Evolutionary conservation across 2,797 vertebrate genomes (phyloP).

Genomic region (Coilia nasus): DNA sequence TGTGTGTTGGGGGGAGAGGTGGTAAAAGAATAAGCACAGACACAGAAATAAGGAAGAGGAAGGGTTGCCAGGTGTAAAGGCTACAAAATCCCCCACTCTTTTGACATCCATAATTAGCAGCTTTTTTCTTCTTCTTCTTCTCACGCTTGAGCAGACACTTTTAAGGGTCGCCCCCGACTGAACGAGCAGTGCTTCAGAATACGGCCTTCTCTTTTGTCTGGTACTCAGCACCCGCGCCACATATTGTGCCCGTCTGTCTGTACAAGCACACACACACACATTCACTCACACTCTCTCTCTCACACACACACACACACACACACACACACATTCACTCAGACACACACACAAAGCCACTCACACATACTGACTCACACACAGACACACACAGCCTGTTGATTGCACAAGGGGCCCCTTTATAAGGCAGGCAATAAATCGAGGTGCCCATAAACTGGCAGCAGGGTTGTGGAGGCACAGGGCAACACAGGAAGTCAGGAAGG

Average conservation of each 20-base stretch:
- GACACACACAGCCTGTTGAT: constrained; percentile 47
- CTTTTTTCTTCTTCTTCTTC: neutral
- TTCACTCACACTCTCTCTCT: neutral
- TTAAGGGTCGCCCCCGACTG: constrained; percentile 4
- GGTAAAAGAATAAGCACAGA: neutral
- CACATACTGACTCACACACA: neutral
- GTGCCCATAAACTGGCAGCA: constrained; percentile 46
- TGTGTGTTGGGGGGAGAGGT: neutral
- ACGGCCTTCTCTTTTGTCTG: constrained; percentile 28
- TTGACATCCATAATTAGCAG: constrained; percentile 9
- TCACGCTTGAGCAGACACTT: constrained; percentile 17
- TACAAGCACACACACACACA: neutral
- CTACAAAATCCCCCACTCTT: neutral
- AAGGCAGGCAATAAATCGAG: constrained; percentile 52
- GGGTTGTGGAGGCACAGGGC: neutral
- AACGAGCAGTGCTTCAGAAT: constrained; percentile 33
- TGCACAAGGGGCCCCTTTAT: constrained; percentile 49
- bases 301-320: constrained; percentile 16
- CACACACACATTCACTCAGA: neutral
- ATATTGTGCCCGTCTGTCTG: constrained; percentile 26
- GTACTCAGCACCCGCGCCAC: constrained; percentile 1
- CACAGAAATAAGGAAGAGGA: neutral
- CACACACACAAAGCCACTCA: neutral
- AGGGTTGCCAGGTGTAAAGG: constrained; percentile 22
- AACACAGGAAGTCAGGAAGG: neutral